Conservation (phyloP, 2,113 vertebrate species). For the Daubentonia madagascariensis region DNA sequence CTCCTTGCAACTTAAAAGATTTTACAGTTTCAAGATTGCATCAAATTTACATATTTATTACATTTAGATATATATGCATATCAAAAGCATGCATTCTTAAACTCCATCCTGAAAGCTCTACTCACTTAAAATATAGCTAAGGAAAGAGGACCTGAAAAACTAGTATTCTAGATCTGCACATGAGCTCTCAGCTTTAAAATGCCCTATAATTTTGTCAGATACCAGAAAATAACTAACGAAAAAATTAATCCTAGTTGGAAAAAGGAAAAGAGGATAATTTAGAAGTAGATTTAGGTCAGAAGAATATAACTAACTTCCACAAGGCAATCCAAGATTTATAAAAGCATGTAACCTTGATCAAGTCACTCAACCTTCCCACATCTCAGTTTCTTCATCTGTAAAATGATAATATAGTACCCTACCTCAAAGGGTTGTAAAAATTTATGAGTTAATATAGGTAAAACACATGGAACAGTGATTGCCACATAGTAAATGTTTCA, state of each 20-base stretch:
- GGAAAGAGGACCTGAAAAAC: not conserved
- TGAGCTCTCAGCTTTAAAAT: not conserved
- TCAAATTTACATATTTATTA: not conserved
- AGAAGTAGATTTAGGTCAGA: not conserved
- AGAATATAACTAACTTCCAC: not conserved
- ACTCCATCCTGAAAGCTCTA: not conserved
- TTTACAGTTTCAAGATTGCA: not conserved
- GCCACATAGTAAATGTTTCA: not conserved
- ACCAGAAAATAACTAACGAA: not conserved
- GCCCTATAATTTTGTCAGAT: not conserved
- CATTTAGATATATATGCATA: not conserved
- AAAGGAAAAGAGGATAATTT: not conserved
- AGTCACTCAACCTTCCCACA: not conserved
- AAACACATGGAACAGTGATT: not conserved
- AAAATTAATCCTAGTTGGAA: not conserved
- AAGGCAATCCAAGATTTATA: not conserved
- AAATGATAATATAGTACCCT: not conserved
- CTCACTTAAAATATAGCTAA: not conserved
- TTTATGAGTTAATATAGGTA: not conserved
- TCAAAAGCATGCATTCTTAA: not conserved
- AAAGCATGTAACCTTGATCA: not conserved
- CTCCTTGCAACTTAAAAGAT: not conserved
- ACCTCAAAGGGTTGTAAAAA: not conserved
- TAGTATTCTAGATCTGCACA: not conserved
- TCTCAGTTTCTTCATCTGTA: not conserved